Base-by-base conservation (phyloP, 2,113 vertebrate genomes). In the Pipra filicauda region DNA sequence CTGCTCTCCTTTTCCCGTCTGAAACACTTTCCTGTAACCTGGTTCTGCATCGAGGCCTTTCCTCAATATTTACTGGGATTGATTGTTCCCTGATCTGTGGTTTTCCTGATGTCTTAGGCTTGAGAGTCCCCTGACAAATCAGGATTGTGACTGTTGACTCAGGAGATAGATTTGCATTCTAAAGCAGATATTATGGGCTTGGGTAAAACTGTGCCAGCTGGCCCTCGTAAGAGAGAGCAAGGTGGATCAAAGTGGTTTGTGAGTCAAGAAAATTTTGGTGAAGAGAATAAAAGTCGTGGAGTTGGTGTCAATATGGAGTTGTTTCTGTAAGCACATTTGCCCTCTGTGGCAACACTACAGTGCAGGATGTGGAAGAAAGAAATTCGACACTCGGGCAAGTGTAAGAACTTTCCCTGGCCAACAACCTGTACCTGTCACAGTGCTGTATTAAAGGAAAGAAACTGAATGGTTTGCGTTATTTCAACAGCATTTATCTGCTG, bases 401-500 rank as follows among this genome's bases (percentile, higher is more conserved):
- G 19, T 31, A 61, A 75, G 51, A 90, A 28, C 31, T 57, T 81
- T 43, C 54, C 46, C 17, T 48, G 43, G 22, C 78, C 44, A 48
- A 7, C 48, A 59, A 22, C 6, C 46, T 33, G 5, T 58, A 65
- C 30, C n/a, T 41, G 79, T 91, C 44, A 52, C 23, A n/a, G 31
- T 58, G 18, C 39, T 51, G 8, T 48, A 23, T 49, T 78, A 28
- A 69, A 77, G 61, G 52, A 59, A 61, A 21, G 58, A 74, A 83
- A 65, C 28, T 28, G 54, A 95, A 69, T 16, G 27, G 74, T 89
- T 71, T 84, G 27, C 33, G 19, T 77, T 88, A 54, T 96, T 94
- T 97, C 35, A 27, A 94, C 97, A 99, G 99, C 99, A 99, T 97
- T 98, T 99, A 57, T 99, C 99, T 17, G 99, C 99, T 2, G 99